These are phyloP conservation scores for Cynopterus sphinx DNA, from an alignment of 2,797 vertebrate species.

Conservation along the genomic window DNA sequence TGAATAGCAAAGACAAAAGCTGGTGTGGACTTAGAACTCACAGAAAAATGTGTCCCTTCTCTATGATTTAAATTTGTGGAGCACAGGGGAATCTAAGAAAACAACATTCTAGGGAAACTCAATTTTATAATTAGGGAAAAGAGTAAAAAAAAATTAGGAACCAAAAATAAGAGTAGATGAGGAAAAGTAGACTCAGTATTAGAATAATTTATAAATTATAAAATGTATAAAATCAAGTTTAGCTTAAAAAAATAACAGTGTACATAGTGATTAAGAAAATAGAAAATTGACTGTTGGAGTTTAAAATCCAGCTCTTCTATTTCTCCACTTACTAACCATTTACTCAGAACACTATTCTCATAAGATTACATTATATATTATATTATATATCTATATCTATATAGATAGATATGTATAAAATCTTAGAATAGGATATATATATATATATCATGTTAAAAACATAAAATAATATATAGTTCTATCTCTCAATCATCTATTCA, in stretches of 20 bases:
- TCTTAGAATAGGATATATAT: not conserved
- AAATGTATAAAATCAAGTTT: not conserved
- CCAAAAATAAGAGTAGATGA: not conserved
- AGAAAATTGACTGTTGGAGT: not conserved
- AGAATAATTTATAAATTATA: not conserved
- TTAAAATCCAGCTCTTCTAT: not conserved
- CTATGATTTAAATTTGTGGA: not conserved
- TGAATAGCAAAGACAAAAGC: not conserved
- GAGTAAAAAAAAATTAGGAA: not conserved
- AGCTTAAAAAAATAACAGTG: not conserved
- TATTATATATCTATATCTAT: not conserved
- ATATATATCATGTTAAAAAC: not conserved
- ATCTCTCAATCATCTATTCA: not conserved
- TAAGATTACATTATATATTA: not conserved
- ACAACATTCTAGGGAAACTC: not conserved
- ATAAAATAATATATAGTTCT: not conserved
- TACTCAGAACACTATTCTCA: not conserved
- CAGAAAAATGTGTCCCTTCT: not conserved
- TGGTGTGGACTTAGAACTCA: not conserved
- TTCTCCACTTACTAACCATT: not conserved
- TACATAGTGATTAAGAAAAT: not conserved
- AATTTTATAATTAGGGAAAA: not conserved
- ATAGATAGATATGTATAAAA: not conserved
- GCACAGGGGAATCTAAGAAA: not conserved
- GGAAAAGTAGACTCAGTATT: not conserved